phyloP scores from a whole-genome alignment of 37 sponge, comb jelly and placozoan species.

The Eunapius fragilis region DNA sequence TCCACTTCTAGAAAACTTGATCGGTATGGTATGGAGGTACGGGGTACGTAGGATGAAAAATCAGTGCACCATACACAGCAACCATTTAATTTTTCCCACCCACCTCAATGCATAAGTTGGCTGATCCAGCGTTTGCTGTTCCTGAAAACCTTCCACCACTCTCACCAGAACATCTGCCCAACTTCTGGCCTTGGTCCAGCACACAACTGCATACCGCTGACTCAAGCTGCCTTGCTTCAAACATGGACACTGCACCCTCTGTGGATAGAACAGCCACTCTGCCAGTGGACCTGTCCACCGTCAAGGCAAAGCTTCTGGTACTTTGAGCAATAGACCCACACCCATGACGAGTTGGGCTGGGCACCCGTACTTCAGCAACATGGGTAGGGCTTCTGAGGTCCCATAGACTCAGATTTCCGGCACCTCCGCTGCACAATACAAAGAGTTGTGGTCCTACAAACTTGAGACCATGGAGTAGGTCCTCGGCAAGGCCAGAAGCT shows the following conservation, averaged over 20 bases:
- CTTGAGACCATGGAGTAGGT: constrained; percentile 12
- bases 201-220: neutral
- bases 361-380: neutral
- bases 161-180: neutral
- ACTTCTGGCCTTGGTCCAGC: neutral
- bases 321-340: too few relatives aligned
- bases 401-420: constrained; percentile 11
- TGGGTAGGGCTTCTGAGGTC: constrained; percentile 1
- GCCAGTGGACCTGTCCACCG: neutral
- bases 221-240: neutral
- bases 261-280: neutral
- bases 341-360: neutral
- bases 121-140: neutral
- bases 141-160: neutral
- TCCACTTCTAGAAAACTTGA: neutral
- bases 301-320: neutral
- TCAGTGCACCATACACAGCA: neutral
- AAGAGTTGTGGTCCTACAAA: constrained; percentile 7
- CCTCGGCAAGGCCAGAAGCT: neutral
- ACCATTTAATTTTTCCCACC: neutral
- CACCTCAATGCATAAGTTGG: neutral
- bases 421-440: constrained; percentile 29
- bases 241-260: neutral
- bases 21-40: too few relatives aligned
- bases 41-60: neutral